phyloP scores from a whole-genome alignment of 2,888 invertebrate genomes.

The Mayetiola destructor region DNA sequence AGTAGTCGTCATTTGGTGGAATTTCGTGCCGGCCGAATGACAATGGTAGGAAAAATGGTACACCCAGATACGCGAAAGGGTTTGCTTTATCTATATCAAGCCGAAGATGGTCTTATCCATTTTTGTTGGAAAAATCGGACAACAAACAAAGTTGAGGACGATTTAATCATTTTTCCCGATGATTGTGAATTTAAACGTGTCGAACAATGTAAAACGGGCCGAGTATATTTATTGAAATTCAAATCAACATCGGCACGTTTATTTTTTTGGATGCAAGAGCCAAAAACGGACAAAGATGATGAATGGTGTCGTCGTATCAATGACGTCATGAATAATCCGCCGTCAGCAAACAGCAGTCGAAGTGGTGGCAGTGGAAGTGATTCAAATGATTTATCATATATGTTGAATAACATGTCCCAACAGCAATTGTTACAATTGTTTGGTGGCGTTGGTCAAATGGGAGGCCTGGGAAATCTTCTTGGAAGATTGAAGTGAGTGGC shows the following conservation, averaged over 20 bases:
- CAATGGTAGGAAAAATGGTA: constrained; percentile 74
- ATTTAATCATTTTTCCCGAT: constrained; percentile 95
- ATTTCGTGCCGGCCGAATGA: constrained; percentile 94
- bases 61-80: constrained; percentile 92
- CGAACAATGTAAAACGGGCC: constrained; percentile 87
- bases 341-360: constrained; percentile 58
- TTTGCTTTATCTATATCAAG: constrained; percentile 84
- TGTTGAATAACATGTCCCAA: constrained; percentile 91
- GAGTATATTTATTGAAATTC: constrained; percentile 91
- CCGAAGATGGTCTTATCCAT: constrained; percentile 95
- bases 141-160: constrained; percentile 86
- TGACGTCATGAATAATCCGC: constrained; percentile 89
- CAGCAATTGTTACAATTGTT: constrained; percentile 94
- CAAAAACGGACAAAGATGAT: constrained; percentile 90
- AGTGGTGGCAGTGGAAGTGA: constrained; percentile 45
- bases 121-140: constrained; percentile 99
- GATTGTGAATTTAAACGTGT: constrained; percentile 95
- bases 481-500: constrained; percentile 59
- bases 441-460: constrained; percentile 76
- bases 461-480: constrained; percentile 60
- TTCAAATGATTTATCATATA: constrained; percentile 61
- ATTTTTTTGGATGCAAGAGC: constrained; percentile 99
- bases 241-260: constrained; percentile 84
- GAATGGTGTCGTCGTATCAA: constrained; percentile 85
- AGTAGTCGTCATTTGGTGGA: constrained; percentile 85